Conservation (phyloP, 1,140 invertebrate genomes). For the Rhyzopertha dominica region DNA sequence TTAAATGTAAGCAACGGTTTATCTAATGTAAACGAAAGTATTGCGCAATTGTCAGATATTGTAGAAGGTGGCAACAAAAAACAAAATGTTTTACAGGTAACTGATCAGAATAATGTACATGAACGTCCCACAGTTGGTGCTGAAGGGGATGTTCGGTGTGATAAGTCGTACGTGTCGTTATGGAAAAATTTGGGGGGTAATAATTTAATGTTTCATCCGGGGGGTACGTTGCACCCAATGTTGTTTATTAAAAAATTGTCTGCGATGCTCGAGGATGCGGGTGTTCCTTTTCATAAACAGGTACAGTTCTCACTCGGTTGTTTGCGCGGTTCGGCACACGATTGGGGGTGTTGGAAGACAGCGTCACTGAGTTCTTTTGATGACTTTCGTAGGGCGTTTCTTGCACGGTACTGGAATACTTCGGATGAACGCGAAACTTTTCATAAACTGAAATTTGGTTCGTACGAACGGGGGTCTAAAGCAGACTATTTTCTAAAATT, state of each 20-base stretch:
- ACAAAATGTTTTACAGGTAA: too few species aligned
- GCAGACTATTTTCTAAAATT: slow-evolving; percentile 12
- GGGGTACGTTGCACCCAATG: neutral
- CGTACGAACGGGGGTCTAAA: slow-evolving; percentile 6
- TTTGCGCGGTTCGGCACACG: slow-evolving; percentile 4
- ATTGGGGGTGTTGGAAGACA: slow-evolving; percentile 1
- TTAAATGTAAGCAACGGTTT: too few species aligned
- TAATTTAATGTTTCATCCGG: neutral
- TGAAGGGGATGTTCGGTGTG: too few species aligned
- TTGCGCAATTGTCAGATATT: too few species aligned
- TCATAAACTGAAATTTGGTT: slow-evolving; percentile 4
- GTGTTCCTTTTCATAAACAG: slow-evolving; percentile 8
- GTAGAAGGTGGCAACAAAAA: too few species aligned
- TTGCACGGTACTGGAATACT: slow-evolving; percentile 3
- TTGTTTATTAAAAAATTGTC: slow-evolving; percentile 6
- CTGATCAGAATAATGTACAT: too few species aligned
- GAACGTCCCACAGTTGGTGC: too few species aligned
- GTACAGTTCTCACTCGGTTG: slow-evolving; percentile 1
- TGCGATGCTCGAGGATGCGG: slow-evolving; percentile 2
- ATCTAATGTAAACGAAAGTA: too few species aligned
- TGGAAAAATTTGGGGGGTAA: slow-evolving; percentile 9
- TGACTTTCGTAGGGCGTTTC: slow-evolving; percentile 3
- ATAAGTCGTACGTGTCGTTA: too few species aligned
- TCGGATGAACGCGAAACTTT: slow-evolving; percentile 6
- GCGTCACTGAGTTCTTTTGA: slow-evolving; percentile 2